Evolutionary conservation across 1,140 invertebrate genomes (phyloP), one percentile per base, ranked within the genome.

Genomic region (Gonioctena quinquepunctata): DNA sequence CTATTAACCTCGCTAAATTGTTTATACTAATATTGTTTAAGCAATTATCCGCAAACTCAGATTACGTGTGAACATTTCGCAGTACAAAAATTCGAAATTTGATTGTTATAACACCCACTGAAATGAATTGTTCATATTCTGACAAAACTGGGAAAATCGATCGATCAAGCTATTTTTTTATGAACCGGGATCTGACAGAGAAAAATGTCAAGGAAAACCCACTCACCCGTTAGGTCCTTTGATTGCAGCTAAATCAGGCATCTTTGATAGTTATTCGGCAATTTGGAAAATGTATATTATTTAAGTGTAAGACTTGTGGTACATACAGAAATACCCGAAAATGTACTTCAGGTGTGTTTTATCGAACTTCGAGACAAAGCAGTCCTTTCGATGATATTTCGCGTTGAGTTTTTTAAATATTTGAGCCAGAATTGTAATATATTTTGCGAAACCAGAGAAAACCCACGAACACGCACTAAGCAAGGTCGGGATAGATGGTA

Each of bases 221-320:
- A 59, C 56, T 59, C 2, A 59, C 56, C 56, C 23, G 16, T 25
- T 59, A 16, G 7, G 23, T 26, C 21, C 79, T 75, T 64, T 16
- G 21, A 26, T 26, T 16, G 56, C 21, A 28, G 73, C 69, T 54
- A 80, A 50, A 42, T 82, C 81, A 62, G 82, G 82, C 82, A 83
- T 83, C 25, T 76, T 80, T 63, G 23, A 21, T 63, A 61, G 13
- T 49, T 64, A 60, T 16, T 22, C 25, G 22, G 3, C 3, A 64
- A 69, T 68, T 56, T 21, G 18, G 18, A 71, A 18, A 52, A 70
- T 60, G 62, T 42, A 5, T 28, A 73, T 42, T 2, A 76, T 56
- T 77, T 77, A 82, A 79, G 79, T 82, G 62, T 79, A 82, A 76
- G 77, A 81, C 72, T 81, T 82, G 68, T 81, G 80, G 75, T 81